Evolutionary conservation across 2,113 vertebrate genomes (phyloP), one percentile per base, ranked within the genome.

Genomic region (Rhinoptilus africanus): DNA sequence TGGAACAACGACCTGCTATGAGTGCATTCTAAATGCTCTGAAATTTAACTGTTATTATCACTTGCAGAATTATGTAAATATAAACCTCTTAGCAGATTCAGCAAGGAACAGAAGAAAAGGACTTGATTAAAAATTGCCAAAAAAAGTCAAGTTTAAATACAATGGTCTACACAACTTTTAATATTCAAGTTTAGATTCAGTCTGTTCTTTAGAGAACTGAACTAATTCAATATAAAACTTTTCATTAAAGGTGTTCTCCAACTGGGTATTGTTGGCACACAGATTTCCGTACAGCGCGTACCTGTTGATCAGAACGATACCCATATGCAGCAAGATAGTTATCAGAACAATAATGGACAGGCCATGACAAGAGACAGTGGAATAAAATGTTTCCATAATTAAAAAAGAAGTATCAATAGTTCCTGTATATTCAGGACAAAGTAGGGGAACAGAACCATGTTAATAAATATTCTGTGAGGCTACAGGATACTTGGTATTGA

Each of bases 221-320:
- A 56, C 32, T 85, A 96, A 85, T 93, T 76, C 59, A 91, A 80
- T 89, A 89, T 14, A 54, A 92, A 92, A 80, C n/a, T 93, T 95
- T 96, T 91, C 92, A 96, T 96, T 94, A 94, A 93, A 20, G 5
- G 12, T 59, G 35, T 83, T 84, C 68, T 88, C 37, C 75, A 74
- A 16, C 26, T 22, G 47, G 60, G 60, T 84, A 63, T 75, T 92
- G 39, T 75, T 75, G 79, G 64, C 75, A 86, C 50, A 93, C n/a
- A 54, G 19, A 43, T 54, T 86, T 73, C 59, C 83, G 82, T 69
- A 57, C 82, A 85, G 68, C 5, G 0, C 48, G 73, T 51, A 87
- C 62, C 83, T 82, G 34, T 81, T 79, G 86, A 93, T 86, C 88
- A 85, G 73, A 95, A 78, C 0, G 8, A 92, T 91, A 76, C 23